Evolutionary conservation across 2,113 vertebrate species (phyloP).

Genomic region (Picathartes gymnocephalus): DNA sequence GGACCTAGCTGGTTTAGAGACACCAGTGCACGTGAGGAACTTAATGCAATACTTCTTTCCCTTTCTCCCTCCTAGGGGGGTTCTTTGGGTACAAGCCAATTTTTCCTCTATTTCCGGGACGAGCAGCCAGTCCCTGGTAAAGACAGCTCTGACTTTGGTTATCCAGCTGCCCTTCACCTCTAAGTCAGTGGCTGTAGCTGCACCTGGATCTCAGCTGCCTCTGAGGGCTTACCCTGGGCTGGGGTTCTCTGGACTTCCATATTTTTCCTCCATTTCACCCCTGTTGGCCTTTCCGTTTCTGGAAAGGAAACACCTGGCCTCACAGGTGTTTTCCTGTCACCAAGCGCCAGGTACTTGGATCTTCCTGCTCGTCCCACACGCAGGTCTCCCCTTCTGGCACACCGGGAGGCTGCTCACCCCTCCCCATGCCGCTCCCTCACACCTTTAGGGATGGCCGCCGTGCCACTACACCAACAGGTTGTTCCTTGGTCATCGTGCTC

Average conservation of each 20-base stretch:
- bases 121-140: neutral
- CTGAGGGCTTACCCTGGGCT: neutral
- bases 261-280: neutral
- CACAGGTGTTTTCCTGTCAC: neutral
- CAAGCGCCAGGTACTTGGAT: accelerated
- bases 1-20: neutral
- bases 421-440: neutral
- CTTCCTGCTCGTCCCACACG: accelerated
- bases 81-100: neutral
- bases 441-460: accelerated
- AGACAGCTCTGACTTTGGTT: neutral
- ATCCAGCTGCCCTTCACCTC: neutral
- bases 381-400: accelerated
- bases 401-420: neutral
- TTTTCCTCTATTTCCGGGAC: neutral
- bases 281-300: neutral
- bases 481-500: accelerated
- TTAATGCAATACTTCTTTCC: neutral
- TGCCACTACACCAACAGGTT: accelerated
- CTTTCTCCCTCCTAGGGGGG: neutral
- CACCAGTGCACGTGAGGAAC: neutral
- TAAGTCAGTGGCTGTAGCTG: neutral
- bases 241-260: accelerated
- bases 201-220: accelerated
- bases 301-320: too few species aligned